phyloP scores from a whole-genome alignment of 64 coral and sea anemone genomes.

The Montipora capricornis region DNA sequence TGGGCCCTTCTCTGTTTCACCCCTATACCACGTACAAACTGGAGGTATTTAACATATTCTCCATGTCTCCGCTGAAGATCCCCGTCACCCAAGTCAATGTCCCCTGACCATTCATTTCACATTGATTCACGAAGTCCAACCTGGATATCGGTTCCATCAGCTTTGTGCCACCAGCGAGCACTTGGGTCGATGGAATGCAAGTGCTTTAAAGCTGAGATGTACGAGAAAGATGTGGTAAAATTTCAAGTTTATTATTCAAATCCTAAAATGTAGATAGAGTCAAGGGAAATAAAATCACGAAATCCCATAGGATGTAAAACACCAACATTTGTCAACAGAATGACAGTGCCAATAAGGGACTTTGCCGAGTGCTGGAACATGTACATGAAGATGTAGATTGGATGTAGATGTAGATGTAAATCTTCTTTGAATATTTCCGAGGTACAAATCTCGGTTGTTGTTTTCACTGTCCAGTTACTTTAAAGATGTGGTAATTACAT shows the following conservation, averaged over 20 bases:
- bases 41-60: conserved; percentile 13
- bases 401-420: too few relatives aligned
- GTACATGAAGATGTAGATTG: not conserved
- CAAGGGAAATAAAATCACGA: not conserved
- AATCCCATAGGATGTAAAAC: too few relatives aligned
- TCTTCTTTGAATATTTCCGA: too few relatives aligned
- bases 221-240: not conserved
- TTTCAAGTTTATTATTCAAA: not conserved
- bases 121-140: conserved; percentile 36
- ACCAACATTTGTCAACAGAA: too few relatives aligned
- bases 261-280: not conserved
- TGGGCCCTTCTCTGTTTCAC: not conserved
- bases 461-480: too few relatives aligned
- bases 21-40: conserved; percentile 21
- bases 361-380: too few relatives aligned
- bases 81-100: conserved; percentile 58
- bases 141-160: conserved; percentile 48
- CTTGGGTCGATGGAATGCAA: conserved; percentile 7
- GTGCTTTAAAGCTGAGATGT: conserved; percentile 38
- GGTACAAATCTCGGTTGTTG: too few relatives aligned
- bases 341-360: not conserved
- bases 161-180: conserved; percentile 48
- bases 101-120: conserved; percentile 23
- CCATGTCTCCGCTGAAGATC: not conserved
- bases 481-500: too few relatives aligned